Conservation (phyloP, 1,140 invertebrate genomes). For the Panagrolaimus sp. region DNA sequence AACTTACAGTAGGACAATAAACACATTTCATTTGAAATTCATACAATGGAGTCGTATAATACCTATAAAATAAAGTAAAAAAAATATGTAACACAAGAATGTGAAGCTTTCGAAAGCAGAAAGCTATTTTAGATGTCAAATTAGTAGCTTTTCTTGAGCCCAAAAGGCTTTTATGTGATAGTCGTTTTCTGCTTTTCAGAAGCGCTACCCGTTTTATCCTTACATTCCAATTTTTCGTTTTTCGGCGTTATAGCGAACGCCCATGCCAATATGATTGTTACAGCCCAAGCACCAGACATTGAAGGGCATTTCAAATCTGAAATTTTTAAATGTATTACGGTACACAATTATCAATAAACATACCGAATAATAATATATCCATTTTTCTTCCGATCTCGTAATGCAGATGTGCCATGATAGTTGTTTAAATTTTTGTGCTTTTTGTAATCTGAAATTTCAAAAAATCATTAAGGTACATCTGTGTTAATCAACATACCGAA, state of each 20-base stretch:
- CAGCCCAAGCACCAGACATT: slow-evolving; percentile 99
- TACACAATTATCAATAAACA: background rate
- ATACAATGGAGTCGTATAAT: slow-evolving; percentile 95
- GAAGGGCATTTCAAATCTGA: slow-evolving; percentile 96
- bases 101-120: no score
- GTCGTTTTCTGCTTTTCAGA: no score
- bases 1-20: no score
- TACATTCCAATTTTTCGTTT: slow-evolving; percentile 97
- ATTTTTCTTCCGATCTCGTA: slow-evolving; percentile 87
- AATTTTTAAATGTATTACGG: slow-evolving; percentile 18
- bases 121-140: no score
- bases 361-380: slow-evolving; percentile 80
- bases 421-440: slow-evolving; percentile 80
- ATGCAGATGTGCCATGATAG: slow-evolving; percentile 82
- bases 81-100: no score
- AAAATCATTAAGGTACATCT: no score
- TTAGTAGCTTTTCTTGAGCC: no score
- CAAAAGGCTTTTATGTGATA: no score
- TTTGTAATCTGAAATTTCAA: slow-evolving; percentile 79
- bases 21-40: slow-evolving; percentile 99
- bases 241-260: slow-evolving; percentile 95
- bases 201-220: no score
- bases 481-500: no score
- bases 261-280: slow-evolving; percentile 93
- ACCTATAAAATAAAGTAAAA: no score